Base-by-base conservation (phyloP, 92 coral and sea anemone genomes). In the Phenganax stokvisi region DNA sequence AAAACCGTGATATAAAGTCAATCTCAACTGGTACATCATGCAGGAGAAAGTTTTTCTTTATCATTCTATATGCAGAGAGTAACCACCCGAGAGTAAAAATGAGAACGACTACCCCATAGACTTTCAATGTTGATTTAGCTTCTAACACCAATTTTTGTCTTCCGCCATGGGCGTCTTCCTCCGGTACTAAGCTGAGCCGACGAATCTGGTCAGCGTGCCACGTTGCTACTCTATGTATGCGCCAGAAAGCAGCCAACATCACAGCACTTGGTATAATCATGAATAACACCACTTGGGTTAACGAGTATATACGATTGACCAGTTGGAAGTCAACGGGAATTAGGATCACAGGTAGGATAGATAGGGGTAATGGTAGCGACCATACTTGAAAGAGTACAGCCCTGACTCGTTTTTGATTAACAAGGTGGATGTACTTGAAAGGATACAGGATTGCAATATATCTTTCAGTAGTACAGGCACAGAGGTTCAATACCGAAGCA, bases 11-110 rank as follows among this genome's bases (percentile, higher is more conserved):
- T 30, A 89, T 84, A 55, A 85, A 81, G 56, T 89, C 86, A 12
- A 91, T 84, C 55, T 84, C 89, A 7, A 79, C 64, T 15, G 84
- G 90, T 20, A 91, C 86, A 47, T 71, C 76, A 71, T 86, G 88
- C 5, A 91, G 74, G n/a, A 68, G 85, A 59, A 86, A 91, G 56
- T 84, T 84, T 16, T 68, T 75, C 15, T 73, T 81, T 51, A 91
- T 74, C 69, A 91, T 91, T 17, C 91, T 86, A 74, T 88, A 91
- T 0, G 96, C 96, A 7, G 96, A 91, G 85, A 91, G 77, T 53
- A 87, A 72, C 96, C 96, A 91, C 51, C 92, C 87, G 10, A 89
- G 76, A 8, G 89, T 84, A 70, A 91, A 91, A 81, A 91, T 54
- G 11, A 91, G 55, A 28, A 84, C 89, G 5, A 91, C 96, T 10